These are phyloP conservation scores for Scaptodrosophila latifasciaeformis DNA, from an alignment of 2,888 invertebrate species.

Conservation along the genomic window DNA sequence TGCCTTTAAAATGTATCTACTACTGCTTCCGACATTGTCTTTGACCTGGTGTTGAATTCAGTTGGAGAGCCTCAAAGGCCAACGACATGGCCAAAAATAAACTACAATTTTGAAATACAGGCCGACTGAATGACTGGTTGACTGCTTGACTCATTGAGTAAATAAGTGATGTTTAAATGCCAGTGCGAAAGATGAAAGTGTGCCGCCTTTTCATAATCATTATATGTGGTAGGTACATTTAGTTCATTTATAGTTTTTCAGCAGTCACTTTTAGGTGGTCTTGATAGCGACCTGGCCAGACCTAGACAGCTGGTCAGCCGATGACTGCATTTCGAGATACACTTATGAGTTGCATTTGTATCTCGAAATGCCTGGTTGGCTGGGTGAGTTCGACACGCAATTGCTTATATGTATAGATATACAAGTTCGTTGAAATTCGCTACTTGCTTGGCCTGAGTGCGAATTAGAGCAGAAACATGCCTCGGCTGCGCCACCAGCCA, in stretches of 20 bases:
- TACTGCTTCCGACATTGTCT: slow-evolving; percentile 25
- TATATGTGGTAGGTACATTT: too few relatives aligned
- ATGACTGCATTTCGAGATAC: slow-evolving; percentile 47
- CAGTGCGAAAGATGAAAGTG: slow-evolving; percentile 41
- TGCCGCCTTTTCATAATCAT: slow-evolving; percentile 24
- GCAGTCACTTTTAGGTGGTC: too few relatives aligned
- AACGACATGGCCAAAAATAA: slow-evolving; percentile 16
- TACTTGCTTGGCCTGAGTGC: slow-evolving; percentile 67
- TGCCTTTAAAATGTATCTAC: too few relatives aligned
- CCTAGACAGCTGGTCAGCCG: slow-evolving; percentile 29
- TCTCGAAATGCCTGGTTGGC: too few relatives aligned
- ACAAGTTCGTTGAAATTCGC: slow-evolving; percentile 52
- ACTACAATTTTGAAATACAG: slow-evolving; percentile 2
- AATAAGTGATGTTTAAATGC: too few relatives aligned
- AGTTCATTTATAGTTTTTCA: too few relatives aligned
- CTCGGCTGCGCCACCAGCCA: slow-evolving; percentile 22
- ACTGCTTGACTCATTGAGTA: too few relatives aligned
- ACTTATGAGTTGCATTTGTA: too few relatives aligned
- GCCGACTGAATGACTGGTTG: too few relatives aligned
- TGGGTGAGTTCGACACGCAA: slow-evolving; percentile 53
- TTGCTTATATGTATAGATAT: too few relatives aligned
- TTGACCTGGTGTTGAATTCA: slow-evolving; percentile 56
- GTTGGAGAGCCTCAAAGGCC: too few relatives aligned
- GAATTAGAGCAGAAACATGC: slow-evolving; percentile 71
- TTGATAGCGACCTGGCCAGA: slow-evolving; percentile 1